Evolutionary conservation across 1,140 invertebrate genomes (phyloP).

Genomic region (Drosophila kurseongensis): DNA sequence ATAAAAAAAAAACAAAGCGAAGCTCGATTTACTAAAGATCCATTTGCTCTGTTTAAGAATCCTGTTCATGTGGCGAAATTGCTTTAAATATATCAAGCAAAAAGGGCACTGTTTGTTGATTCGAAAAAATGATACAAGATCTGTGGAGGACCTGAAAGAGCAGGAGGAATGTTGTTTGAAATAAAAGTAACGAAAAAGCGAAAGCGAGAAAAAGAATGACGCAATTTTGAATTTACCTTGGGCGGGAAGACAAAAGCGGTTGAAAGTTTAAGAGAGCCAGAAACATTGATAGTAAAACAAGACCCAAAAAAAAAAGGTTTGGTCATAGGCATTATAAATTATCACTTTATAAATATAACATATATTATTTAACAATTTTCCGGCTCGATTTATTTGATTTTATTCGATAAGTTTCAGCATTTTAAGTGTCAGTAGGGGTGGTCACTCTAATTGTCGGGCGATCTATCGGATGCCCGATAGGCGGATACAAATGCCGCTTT

Average conservation of each 20-base stretch:
- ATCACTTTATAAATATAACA: too few species aligned
- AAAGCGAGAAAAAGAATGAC: conserved; percentile 34
- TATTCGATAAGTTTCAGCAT: background rate
- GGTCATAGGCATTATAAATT: too few species aligned
- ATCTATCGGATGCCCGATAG: background rate
- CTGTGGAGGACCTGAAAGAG: conserved; percentile 20
- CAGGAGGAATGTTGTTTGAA: conserved; percentile 51
- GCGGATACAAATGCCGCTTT: background rate
- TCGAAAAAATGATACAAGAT: conserved; percentile 45
- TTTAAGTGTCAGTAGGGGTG: background rate
- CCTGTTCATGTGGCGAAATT: conserved; percentile 3
- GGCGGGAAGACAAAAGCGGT: background rate
- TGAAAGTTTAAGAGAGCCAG: too few species aligned
- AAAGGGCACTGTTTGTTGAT: conserved; percentile 62
- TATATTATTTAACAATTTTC: too few species aligned
- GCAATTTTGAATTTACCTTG: conserved; percentile 15
- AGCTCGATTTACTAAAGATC: conserved; percentile 50
- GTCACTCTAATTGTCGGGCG: background rate
- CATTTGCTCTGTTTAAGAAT: conserved; percentile 22
- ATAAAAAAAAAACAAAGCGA: conserved; percentile 13
- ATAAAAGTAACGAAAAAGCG: conserved; percentile 58
- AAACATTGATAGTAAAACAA: background rate
- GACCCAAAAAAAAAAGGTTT: background rate
- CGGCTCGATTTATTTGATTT: too few species aligned
- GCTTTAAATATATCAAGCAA: conserved; percentile 31